Percentiles rank a stretch among this genome's conserved stretches.
These are phyloP conservation scores for Drosophila kanekoi DNA, from an alignment of 2,888 invertebrate genomes.

Conservation along the genomic window DNA sequence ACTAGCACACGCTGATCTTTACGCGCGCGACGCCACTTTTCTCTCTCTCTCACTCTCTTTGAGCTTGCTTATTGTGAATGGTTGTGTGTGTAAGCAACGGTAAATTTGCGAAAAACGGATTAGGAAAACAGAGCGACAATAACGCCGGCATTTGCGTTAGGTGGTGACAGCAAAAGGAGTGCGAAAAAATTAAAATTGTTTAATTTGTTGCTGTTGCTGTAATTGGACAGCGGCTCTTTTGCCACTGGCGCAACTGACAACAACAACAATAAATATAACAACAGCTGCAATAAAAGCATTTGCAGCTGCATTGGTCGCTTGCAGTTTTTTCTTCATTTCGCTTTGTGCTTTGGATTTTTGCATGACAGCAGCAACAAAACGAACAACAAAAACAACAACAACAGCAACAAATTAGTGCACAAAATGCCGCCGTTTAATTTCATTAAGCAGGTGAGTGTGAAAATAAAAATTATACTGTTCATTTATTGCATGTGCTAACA, in stretches of 20 bases:
- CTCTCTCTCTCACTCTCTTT: constrained; percentile 6
- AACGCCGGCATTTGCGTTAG: constrained; percentile 17
- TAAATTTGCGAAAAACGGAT: constrained; percentile 56
- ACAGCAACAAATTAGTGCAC: constrained; percentile 42
- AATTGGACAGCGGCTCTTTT: constrained; percentile 46
- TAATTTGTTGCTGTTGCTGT: constrained; percentile 48
- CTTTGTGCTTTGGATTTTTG: constrained; percentile 46
- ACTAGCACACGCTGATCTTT: constrained; percentile 32
- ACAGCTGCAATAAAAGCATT: constrained; percentile 30
- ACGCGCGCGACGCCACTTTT: constrained; percentile 5
- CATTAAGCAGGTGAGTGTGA: constrained; percentile 80
- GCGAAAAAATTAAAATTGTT: constrained; percentile 71
- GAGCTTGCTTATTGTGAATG: constrained; percentile 1
- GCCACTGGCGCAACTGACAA: constrained; percentile 19
- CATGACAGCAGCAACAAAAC: constrained; percentile 32
- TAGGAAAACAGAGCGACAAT: constrained; percentile 38
- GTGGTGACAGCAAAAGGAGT: constrained; percentile 67
- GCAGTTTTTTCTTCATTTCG: constrained; percentile 39
- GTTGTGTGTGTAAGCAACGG: constrained; percentile 44
- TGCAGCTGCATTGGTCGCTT: constrained; percentile 50
- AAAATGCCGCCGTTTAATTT: constrained; percentile 82
- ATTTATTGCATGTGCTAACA: constrained; percentile 45
- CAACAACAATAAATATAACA: constrained; percentile 7
- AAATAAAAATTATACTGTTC: constrained; percentile 49
- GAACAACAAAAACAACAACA: constrained; percentile 17